Evolutionary conservation across 1,140 invertebrate species (phyloP), one percentile per base, ranked within the genome.

Genomic region (Charaxes varanes): DNA sequence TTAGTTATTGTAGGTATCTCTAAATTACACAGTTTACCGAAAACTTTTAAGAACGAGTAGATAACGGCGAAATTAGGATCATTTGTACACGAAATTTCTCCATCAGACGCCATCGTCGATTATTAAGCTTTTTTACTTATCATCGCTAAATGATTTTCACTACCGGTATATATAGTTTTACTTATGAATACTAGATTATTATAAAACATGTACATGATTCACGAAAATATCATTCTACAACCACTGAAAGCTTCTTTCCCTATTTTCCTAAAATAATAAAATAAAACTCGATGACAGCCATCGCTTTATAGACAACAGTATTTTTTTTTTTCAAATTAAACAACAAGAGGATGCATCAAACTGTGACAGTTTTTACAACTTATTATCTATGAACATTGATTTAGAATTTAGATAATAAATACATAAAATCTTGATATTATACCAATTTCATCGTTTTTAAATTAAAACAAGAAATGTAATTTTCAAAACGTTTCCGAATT

Each of bases 21-120:
- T 49, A 97, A 84, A 41, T 93, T 92, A 70, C 94, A 91, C 73
- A 89, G 84, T 79, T 91, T 89, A 19, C 93, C 92, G 76, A 97
- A 97, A 85, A 93, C 91, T 77, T 95, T 91, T 33, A 97, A 86
- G 86, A 97, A 97, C 43, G 94, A 94, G 87, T 95, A 97, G 83
- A 97, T 95, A 78, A 96, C 91, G 62, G 95, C 95, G 85, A 97
- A 97, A 91, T 97, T 95, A 71, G 95, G 94, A 90, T 97, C 94
- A 88, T 90, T 93, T 86, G 92, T 90, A 89, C 94, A 96, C 71
- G 90, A 91, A 87, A 89, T 89, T 89, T 93, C 91, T 84, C 87
- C 89, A 87, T 92, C 91, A 77, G 91, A 90, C 91, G 92, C 92
- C 92, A 93, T 93, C 90, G 91, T 88, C 80, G 66, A 64, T 80